Base-by-base conservation (phyloP, 2,888 invertebrate genomes). In the Stegophylla sp. region DNA sequence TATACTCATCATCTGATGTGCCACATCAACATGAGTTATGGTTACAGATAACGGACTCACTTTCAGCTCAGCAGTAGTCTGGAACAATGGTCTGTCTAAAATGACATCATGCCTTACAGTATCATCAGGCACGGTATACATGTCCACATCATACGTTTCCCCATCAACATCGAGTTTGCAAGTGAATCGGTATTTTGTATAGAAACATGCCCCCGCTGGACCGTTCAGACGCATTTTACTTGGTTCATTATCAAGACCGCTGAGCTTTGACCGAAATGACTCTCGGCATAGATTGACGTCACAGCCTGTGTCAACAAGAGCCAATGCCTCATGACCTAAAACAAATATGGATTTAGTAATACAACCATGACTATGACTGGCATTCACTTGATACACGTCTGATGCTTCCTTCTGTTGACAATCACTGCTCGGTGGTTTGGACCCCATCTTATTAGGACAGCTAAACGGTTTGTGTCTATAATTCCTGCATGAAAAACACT, bases 401-500 rank as follows among this genome's bases (percentile, higher is more conserved):
- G n/a, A n/a, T n/a, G n/a, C n/a, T n/a, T n/a, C n/a, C n/a, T n/a
- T n/a, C n/a, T n/a, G n/a, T n/a, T n/a, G n/a, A n/a, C n/a, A n/a
- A n/a, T n/a, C n/a, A n/a, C n/a, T n/a, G n/a, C n/a, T n/a, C n/a
- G n/a, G n/a, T n/a, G n/a, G n/a, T n/a, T n/a, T n/a, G n/a, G n/a
- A n/a, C 10, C 23, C 23, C 23, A 23, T 23, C 56, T 56, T 56
- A 56, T 20, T 23, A 23, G 56, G 56, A 56, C 56, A 56, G 10
- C 7, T 23, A 56, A 56, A 56, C 23, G 56, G n/a, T 83, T 83
- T 84, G 64, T 85, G 85, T 1, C 85, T 85, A 72, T 83, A 85
- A 7, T 84, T 82, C 12, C 84, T 81, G 73, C 85, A 85, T 64
- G 67, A 82, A 67, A 85, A 85, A 75, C 85, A 86, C 82, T 86